These are phyloP conservation scores for Pseudomyrmex concolor DNA, from an alignment of 1,140 invertebrate species.

Conservation along the genomic window DNA sequence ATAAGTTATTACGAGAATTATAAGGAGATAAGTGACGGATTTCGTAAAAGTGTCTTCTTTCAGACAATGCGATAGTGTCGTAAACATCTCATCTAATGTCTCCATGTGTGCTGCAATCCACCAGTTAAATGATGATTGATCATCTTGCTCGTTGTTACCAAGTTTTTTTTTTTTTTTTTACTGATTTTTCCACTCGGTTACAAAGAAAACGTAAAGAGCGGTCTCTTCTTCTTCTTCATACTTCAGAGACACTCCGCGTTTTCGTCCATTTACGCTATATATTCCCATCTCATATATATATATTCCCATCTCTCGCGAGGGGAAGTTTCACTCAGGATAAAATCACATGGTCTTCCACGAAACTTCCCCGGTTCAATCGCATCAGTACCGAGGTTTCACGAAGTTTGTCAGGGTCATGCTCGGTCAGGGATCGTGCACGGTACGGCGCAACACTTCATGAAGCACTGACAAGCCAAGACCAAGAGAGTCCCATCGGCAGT, in stretches of 20 bases:
- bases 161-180: no score
- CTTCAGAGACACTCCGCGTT: not conserved
- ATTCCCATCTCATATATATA: no score
- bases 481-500: constrained; percentile 70
- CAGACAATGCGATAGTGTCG: no score
- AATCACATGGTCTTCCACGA: not conserved
- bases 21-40: no score
- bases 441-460: constrained; percentile 74
- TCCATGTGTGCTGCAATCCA: not conserved
- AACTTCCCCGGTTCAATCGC: not conserved
- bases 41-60: no score
- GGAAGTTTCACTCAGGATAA: not conserved
- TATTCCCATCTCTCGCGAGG: not conserved
- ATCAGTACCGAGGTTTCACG: constrained; percentile 5
- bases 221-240: not conserved
- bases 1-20: no score
- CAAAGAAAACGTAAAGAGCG: not conserved
- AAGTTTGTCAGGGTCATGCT: constrained; percentile 35
- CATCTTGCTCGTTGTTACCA: not conserved
- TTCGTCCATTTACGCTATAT: not conserved
- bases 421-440: constrained; percentile 50
- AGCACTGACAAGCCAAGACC: constrained; percentile 75
- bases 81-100: not conserved
- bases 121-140: not conserved
- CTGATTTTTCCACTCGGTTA: not conserved